Evolutionary conservation across 2,113 vertebrate genomes (phyloP).

Genomic region (Desmodus rotundus): DNA sequence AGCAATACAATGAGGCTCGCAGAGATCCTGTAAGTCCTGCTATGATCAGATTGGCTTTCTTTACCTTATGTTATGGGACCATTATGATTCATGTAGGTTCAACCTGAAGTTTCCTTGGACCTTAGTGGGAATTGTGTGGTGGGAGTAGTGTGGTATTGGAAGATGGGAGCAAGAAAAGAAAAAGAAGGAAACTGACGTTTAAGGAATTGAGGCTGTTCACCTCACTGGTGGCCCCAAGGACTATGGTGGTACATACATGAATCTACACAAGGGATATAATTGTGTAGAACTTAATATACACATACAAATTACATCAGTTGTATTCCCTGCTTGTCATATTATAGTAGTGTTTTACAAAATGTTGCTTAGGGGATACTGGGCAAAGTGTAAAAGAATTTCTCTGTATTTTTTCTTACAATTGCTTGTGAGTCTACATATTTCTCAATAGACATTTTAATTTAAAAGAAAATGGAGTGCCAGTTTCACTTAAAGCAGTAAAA

Average conservation of each 20-base stretch:
- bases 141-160: background rate
- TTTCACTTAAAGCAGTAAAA: background rate
- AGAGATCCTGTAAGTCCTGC: conserved; percentile 84
- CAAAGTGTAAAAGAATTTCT: background rate
- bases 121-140: background rate
- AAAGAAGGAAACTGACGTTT: background rate
- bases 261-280: background rate
- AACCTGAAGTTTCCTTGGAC: background rate
- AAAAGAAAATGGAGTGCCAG: background rate
- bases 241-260: background rate
- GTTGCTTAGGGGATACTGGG: background rate
- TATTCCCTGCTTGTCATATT: background rate
- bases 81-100: background rate
- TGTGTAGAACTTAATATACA: background rate
- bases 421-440: background rate
- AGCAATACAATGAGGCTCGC: conserved; percentile 76
- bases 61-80: background rate
- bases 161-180: background rate
- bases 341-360: background rate
- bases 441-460: background rate
- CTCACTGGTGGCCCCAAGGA: background rate
- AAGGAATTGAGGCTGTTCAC: background rate
- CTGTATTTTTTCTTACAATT: background rate
- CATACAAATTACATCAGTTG: background rate
- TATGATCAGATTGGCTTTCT: background rate